Percentiles rank a stretch among this genome's conserved stretches.
phyloP scores from a whole-genome alignment of 2,888 invertebrate genomes.

The Himalopsyche anomala region DNA sequence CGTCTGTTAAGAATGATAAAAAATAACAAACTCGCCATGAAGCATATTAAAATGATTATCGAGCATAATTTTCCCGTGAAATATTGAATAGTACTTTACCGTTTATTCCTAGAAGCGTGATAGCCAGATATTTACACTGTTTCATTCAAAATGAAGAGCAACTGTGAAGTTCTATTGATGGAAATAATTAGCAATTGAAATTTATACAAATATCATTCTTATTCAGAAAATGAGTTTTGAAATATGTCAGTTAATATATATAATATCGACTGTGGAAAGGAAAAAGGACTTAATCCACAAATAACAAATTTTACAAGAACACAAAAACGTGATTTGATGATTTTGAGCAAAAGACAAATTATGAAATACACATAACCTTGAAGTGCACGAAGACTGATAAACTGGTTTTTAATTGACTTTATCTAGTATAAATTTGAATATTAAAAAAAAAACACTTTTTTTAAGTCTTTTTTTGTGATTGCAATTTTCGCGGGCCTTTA shows the following conservation, averaged over 20 bases:
- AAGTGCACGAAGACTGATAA: too few relatives aligned
- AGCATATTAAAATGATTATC: slow-evolving; percentile 26
- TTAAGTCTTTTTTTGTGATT: too few relatives aligned
- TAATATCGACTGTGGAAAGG: neutral
- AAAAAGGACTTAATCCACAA: too few relatives aligned
- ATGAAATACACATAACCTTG: too few relatives aligned
- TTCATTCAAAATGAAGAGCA: neutral
- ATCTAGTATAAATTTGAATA: too few relatives aligned
- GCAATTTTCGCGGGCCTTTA: too few relatives aligned
- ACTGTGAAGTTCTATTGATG: neutral
- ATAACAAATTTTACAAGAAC: too few relatives aligned
- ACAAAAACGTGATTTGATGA: too few relatives aligned
- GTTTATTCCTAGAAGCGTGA: neutral
- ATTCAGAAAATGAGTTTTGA: neutral
- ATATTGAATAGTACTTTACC: neutral
- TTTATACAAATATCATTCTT: neutral
- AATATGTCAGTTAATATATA: neutral
- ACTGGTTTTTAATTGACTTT: too few relatives aligned
- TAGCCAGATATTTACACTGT: neutral
- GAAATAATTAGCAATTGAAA: neutral
- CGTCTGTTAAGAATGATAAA: neutral
- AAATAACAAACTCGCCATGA: neutral
- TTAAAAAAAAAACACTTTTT: too few relatives aligned
- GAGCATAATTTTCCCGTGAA: neutral
- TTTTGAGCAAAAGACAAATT: too few relatives aligned